phyloP scores from a whole-genome alignment of 2,888 invertebrate genomes.

The Petrolisthes cinctipes region DNA sequence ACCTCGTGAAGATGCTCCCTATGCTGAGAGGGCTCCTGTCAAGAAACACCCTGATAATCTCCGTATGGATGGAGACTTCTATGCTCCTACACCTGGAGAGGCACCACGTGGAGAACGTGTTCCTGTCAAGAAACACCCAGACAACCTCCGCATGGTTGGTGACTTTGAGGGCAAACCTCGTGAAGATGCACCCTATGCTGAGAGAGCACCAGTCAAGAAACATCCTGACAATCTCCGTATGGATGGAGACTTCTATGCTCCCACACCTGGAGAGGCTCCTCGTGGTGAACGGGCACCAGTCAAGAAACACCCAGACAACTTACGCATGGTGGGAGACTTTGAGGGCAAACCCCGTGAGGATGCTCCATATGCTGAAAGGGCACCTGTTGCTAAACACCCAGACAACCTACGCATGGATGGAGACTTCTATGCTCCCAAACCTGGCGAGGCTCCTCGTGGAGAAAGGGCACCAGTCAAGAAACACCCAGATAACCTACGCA shows the following conservation, averaged over 20 bases:
- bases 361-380: slow-evolving; percentile 61
- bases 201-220: slow-evolving; percentile 63
- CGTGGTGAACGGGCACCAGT: slow-evolving; percentile 69
- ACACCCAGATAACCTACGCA: slow-evolving; percentile 71
- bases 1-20: slow-evolving; percentile 69
- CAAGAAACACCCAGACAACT: slow-evolving; percentile 70
- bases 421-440: slow-evolving; percentile 74
- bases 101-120: slow-evolving; percentile 44
- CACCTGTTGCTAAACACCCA: slow-evolving; percentile 65
- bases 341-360: slow-evolving; percentile 38
- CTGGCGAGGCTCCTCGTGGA: slow-evolving; percentile 72
- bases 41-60: slow-evolving; percentile 57
- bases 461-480: slow-evolving; percentile 70
- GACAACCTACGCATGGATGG: slow-evolving; percentile 75
- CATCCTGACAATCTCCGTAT: slow-evolving; percentile 67
- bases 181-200: slow-evolving; percentile 69
- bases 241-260: slow-evolving; percentile 59
- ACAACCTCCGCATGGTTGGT: slow-evolving; percentile 69
- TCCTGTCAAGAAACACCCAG: slow-evolving; percentile 38
- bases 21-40: slow-evolving; percentile 43
- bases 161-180: slow-evolving; percentile 44
- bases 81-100: slow-evolving; percentile 26
- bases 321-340: slow-evolving; percentile 71
- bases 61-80: slow-evolving; percentile 67
- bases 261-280: slow-evolving; percentile 69